Base-by-base conservation (phyloP, 2,113 vertebrate genomes). In the Pterocles gutturalis region DNA sequence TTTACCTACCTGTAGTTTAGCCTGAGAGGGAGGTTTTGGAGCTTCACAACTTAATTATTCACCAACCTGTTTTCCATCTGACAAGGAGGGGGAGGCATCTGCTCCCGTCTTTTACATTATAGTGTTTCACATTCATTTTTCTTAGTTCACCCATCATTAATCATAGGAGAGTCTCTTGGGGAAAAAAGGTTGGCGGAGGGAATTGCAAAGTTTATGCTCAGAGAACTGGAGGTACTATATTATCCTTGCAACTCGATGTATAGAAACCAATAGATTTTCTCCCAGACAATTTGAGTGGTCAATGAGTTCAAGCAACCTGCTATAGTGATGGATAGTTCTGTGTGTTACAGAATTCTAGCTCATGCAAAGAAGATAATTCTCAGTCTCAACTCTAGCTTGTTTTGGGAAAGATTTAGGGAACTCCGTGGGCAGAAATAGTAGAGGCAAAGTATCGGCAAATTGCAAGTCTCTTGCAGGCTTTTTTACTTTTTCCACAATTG, bases 141-240 rank as follows among this genome's bases (percentile, higher is more conserved):
- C 85, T 73, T 88, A 96, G 77, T 95, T 95, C 77, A 89, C 26
- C 89, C 82, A 43, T 96, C 96, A 97, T 97, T 96, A 96, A 97
- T 97, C 96, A 93, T 88, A 60, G 76, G 49, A 83, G 58, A 62
- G 58, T 92, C 92, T 94, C 87, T 61, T 69, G 94, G 90, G 73
- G 77, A 45, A 67, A 67, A 76, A 49, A 81, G 48, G 38, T 43
- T 94, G 89, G 89, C 62, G 76, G 82, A 70, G 83, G 87, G 94
- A 89, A 91, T 92, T 92, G 87, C 69, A 10, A 83, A 86, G 94
- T 86, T 94, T 91, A 45, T 90, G 83, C 81, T 87, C 60, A 1
- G n/a, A 95, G 91, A 90, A 41, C 76, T 49, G 33, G 57, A 86
- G 93, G 61, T 86, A 64, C 91, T 93, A 13, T 88, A 75, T 97